Percentiles rank a stretch among this genome's conserved stretches.
Conservation (phyloP, 2,888 invertebrate genomes). For the Andricus curvator region DNA sequence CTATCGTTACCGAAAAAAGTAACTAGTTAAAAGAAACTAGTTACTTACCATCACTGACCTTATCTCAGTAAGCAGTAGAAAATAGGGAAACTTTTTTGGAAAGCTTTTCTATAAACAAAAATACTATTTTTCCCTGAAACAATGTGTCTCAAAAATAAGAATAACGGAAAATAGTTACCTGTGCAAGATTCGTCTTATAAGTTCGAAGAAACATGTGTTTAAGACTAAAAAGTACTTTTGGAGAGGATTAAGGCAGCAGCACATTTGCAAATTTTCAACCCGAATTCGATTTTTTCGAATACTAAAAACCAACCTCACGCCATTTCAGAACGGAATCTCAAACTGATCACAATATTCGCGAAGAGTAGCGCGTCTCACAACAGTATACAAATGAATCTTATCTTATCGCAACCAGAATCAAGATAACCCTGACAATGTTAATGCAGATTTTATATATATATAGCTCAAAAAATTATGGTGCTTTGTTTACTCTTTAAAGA, state of each 20-base stretch:
- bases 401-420: conserved; percentile 35
- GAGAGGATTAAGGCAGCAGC: conserved; percentile 3
- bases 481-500: conserved; percentile 12
- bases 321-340: background rate
- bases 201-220: conserved; percentile 20
- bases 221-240: conserved; percentile 7
- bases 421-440: conserved; percentile 29
- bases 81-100: background rate
- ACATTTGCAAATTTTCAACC: conserved; percentile 10
- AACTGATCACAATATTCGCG: conserved; percentile 24
- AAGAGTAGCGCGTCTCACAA: conserved; percentile 6
- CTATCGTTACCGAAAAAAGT: too few species aligned
- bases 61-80: background rate
- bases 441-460: conserved; percentile 14
- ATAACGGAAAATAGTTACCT: conserved; percentile 18
- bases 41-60: too few species aligned
- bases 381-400: conserved; percentile 27
- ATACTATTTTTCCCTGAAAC: too few species aligned
- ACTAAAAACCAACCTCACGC: background rate
- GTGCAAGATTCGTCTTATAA: conserved; percentile 8
- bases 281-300: background rate
- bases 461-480: background rate
- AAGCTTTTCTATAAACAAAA: too few species aligned
- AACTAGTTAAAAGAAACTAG: too few species aligned
- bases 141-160: background rate